Evolutionary conservation across 2,888 invertebrate species (phyloP), one percentile per base, ranked within the genome.

Genomic region (Drosophila incognita): DNA sequence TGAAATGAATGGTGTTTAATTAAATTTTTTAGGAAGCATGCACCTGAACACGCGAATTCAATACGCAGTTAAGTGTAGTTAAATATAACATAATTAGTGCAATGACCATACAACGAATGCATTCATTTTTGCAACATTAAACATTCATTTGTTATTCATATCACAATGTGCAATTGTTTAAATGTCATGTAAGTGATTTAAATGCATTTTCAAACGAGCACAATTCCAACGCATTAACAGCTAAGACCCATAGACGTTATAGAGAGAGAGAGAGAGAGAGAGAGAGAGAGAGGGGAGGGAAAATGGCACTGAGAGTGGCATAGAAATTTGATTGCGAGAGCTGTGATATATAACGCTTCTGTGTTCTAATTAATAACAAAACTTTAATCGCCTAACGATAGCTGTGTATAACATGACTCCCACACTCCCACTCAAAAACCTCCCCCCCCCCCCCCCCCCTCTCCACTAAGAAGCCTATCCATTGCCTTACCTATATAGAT

Each of bases 301-400:
- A 42, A 4, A 15, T 21, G 15, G 21, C 46, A 15, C 46, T 33
- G 42, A 57, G 57, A 31, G 24, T 29, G 42, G 48, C 21, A 35
- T 27, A 60, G 29, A 49, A 27, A 54, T 18, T n/a, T 18, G 24
- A 29, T 7, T 21, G 15, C 11, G 33, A 62, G 15, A 56, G 62
- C 76, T 52, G 65, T 75, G 80, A 78, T 75, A 79, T 75, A 80
- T 80, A 62, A 40, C 52, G 52, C 71, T 38, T 36, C 54, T 24
- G 48, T 62, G 63, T 76, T 87, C 75, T 85, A 87, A 87, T 87
- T 87, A 87, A 87, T 87, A 85, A 82, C 82, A 61, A 76, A 76
- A 85, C 87, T 87, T 82, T 87, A 86, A 86, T 89, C 88, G 82
- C 70, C 72, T 70, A 75, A 76, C 81, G 76, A 82, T 87, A 75